These are phyloP conservation scores for Oscheius sp. DNA, from an alignment of 2,888 invertebrate species.

Conservation along the genomic window DNA sequence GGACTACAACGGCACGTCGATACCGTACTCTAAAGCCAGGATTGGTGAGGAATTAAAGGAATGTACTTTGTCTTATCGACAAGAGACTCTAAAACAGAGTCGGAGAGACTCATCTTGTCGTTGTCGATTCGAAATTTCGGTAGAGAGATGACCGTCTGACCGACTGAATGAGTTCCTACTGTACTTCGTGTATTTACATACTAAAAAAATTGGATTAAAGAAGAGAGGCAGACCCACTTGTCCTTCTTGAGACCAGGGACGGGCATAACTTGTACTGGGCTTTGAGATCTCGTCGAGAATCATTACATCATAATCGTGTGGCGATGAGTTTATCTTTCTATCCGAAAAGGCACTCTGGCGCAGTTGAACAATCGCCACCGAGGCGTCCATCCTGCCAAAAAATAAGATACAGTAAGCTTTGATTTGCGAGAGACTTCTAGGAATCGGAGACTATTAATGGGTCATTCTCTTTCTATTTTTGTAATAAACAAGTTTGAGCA, in stretches of 20 bases:
- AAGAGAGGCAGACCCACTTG: neutral
- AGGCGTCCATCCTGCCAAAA: slow-evolving; percentile 32
- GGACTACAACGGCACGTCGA: slow-evolving; percentile 40
- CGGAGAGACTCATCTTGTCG: slow-evolving; percentile 22
- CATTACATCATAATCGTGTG: slow-evolving; percentile 29
- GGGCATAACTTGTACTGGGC: slow-evolving; percentile 20
- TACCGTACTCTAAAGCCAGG: slow-evolving; percentile 27
- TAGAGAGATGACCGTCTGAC: slow-evolving; percentile 38
- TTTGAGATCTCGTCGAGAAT: slow-evolving; percentile 21
- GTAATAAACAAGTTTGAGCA: too few species aligned
- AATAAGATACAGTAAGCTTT: too few species aligned
- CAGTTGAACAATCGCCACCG: slow-evolving; percentile 30
- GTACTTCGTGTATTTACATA: slow-evolving; percentile 41
- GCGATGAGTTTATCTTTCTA: slow-evolving; percentile 18
- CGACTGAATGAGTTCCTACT: slow-evolving; percentile 42
- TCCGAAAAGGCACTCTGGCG: slow-evolving; percentile 15
- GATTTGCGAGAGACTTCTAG: too few species aligned
- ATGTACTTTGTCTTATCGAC: slow-evolving; percentile 19
- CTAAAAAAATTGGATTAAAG: neutral
- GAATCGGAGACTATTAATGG: too few species aligned
- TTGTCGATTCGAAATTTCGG: slow-evolving; percentile 30
- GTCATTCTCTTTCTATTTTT: too few species aligned
- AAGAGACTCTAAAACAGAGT: slow-evolving; percentile 15
- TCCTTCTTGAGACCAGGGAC: neutral
- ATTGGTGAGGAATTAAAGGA: neutral